Base-by-base conservation (phyloP, 2,888 invertebrate genomes). In the Hirtodrosophila duncani region DNA sequence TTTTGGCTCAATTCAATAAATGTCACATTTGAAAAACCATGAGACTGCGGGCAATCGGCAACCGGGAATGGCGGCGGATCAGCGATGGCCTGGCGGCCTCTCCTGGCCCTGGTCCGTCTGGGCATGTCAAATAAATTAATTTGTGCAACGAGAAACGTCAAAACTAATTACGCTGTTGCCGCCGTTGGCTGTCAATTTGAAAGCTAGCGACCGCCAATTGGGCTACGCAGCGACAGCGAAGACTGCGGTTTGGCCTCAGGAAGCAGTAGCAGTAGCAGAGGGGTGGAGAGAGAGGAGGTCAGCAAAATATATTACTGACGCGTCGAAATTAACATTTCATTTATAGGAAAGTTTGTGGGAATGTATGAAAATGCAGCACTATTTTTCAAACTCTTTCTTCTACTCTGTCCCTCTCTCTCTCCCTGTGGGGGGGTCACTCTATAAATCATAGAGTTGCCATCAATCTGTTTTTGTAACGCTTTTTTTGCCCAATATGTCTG, bases 281-380 rank as follows among this genome's bases (percentile, higher is more conserved):
- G 20, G 14, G 43, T 29, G 24, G 26, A 7, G 17, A 16, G 48
- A 42, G 36, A 14, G 30, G 58, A 17, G 46, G 65, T 58, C 55
- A 69, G 70, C 79, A 81, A 75, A 83, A 82, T 77, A 71, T 83
- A 84, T 84, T 84, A 84, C 84, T 82, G 84, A 84, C 81, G 83
- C 83, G 84, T 83, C 84, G 84, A 82, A 84, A 84, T 84, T 84
- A 84, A 82, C 84, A 84, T 83, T 84, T 84, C 83, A 84, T 81
- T 45, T 63, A 43, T 44, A 46, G 31, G 21, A 44, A 62, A 60
- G 66, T 60, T 67, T 62, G 53, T 59, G 52, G 58, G 49, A 9
- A 16, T 13, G 27, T 33, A 24, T 33, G 33, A 44, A 26, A 21
- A 46, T 56, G 50, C 45, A 63, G n/a, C n/a, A n/a, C n/a, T n/a